These are phyloP conservation scores for Uropetala carovei DNA, from an alignment of 2,888 invertebrate species.

Conservation along the genomic window DNA sequence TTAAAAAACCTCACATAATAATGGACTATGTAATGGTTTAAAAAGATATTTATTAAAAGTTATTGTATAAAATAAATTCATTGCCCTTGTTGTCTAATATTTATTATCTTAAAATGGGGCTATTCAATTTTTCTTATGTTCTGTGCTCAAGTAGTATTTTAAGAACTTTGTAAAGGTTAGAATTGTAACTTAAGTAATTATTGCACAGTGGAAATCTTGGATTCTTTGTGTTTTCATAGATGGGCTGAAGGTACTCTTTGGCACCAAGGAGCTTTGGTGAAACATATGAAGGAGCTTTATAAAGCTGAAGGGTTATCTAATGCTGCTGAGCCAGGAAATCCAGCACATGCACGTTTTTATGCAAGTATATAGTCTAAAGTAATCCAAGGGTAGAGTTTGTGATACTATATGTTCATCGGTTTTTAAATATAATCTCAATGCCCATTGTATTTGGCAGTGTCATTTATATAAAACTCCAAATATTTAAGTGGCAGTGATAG, in stretches of 20 bases:
- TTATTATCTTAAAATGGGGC: no score
- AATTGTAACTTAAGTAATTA: no score
- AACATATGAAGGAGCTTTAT: conserved; percentile 84
- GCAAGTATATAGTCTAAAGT: conserved; percentile 79
- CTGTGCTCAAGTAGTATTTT: no score
- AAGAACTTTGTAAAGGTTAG: no score
- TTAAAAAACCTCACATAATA: not conserved
- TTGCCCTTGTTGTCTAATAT: no score
- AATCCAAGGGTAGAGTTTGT: conserved; percentile 67
- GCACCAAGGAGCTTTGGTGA: conserved; percentile 86
- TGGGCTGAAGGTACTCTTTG: conserved; percentile 83
- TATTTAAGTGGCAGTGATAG: no score
- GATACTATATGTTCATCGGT: not conserved
- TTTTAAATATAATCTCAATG: not conserved
- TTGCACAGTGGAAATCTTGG: not conserved
- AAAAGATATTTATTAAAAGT: no score
- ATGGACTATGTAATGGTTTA: not conserved
- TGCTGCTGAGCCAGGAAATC: conserved; percentile 91
- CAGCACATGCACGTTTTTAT: conserved; percentile 89
- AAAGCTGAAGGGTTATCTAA: conserved; percentile 87
- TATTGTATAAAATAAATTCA: no score
- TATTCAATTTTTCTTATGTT: no score
- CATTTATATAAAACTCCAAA: no score
- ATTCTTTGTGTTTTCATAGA: conserved; percentile 69
- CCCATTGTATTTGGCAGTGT: not conserved